These are phyloP conservation scores for Oryzias sinensis DNA, from an alignment of 2,797 vertebrate genomes.

Conservation along the genomic window DNA sequence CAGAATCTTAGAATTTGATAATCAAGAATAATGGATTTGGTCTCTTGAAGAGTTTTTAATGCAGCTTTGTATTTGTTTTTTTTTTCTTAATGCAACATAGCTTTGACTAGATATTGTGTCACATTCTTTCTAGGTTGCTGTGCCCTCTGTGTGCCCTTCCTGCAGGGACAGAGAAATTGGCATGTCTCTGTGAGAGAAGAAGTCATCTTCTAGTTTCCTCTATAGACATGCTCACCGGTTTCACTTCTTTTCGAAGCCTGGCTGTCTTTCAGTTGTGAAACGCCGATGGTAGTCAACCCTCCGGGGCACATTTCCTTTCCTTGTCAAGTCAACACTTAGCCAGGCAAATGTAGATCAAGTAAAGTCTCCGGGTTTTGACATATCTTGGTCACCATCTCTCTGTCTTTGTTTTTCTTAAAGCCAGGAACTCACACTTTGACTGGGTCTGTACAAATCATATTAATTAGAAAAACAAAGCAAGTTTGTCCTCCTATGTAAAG, in stretches of 20 bases:
- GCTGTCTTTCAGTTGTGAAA: slow-evolving; percentile 23
- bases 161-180: slow-evolving; percentile 47
- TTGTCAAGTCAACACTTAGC: slow-evolving; percentile 12
- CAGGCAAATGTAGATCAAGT: slow-evolving; percentile 13
- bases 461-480: slow-evolving; percentile 53
- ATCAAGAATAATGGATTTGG: too few species aligned
- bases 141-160: slow-evolving; percentile 11
- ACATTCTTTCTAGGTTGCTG: slow-evolving; percentile 38
- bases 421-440: slow-evolving; percentile 36
- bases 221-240: slow-evolving; percentile 44
- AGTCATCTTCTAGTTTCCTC: slow-evolving; percentile 38
- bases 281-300: slow-evolving; percentile 20
- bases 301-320: slow-evolving; percentile 12
- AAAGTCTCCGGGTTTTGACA: slow-evolving; percentile 27
- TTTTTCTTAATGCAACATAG: background rate
- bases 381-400: slow-evolving; percentile 25
- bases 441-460: slow-evolving; percentile 40
- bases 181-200: slow-evolving; percentile 24
- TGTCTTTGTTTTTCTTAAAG: slow-evolving; percentile 54
- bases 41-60: background rate
- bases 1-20: too few species aligned
- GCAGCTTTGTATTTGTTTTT: background rate
- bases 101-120: slow-evolving; percentile 17
- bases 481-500: slow-evolving; percentile 57
- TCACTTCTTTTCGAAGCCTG: slow-evolving; percentile 49